Evolutionary conservation across 2,888 invertebrate species (phyloP).

Genomic region (Hypercompe scribonia): DNA sequence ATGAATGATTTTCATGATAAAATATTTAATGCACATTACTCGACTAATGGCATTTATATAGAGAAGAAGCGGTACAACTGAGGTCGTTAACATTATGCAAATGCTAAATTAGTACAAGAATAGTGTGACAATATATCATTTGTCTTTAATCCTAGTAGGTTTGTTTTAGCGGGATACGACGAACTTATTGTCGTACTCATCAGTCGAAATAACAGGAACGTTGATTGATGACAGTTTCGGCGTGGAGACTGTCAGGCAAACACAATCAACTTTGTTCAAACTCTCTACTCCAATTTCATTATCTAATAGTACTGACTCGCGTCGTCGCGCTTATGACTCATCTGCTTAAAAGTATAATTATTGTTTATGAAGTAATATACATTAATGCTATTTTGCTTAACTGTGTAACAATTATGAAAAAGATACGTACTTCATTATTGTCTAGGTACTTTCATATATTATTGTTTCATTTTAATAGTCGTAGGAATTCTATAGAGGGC

Average conservation of each 20-base stretch:
- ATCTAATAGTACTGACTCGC: background rate
- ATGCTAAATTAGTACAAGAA: slow-evolving; percentile 9
- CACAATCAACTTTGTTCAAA: background rate
- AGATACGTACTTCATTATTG: background rate
- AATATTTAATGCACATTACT: background rate
- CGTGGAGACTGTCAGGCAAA: background rate
- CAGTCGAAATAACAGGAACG: slow-evolving; percentile 36
- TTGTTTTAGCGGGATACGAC: slow-evolving; percentile 24
- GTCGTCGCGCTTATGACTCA: background rate
- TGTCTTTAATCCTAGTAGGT: slow-evolving; percentile 10
- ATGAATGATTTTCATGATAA: background rate
- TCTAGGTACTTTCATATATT: background rate
- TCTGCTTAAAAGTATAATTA: background rate
- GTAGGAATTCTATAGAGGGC: background rate
- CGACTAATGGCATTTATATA: background rate
- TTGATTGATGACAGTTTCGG: slow-evolving; percentile 36
- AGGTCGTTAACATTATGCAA: slow-evolving; percentile 15
- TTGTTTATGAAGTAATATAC: background rate
- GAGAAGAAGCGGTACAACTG: background rate
- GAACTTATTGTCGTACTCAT: slow-evolving; percentile 28
- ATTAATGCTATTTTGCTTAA: background rate
- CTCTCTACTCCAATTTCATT: background rate
- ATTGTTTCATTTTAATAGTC: background rate
- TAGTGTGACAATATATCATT: slow-evolving; percentile 11
- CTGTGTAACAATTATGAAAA: background rate